These are phyloP conservation scores for Turritopsis rubra DNA, from an alignment of 30 jellyfish, hydroid and myxozoan species.

Conservation along the genomic window DNA sequence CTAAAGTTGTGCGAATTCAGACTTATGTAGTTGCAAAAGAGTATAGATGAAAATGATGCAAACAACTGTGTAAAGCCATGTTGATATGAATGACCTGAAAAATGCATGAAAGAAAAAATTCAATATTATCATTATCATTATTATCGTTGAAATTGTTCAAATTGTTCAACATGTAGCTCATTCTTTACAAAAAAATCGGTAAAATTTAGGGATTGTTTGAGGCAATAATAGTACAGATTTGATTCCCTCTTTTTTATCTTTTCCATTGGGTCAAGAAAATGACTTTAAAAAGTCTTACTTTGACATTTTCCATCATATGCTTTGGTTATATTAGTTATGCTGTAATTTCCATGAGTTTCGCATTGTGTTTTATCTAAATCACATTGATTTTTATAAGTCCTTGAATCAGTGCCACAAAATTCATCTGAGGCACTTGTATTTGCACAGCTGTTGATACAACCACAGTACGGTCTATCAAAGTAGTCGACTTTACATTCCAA, in stretches of 20 bases:
- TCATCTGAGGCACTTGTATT: not conserved
- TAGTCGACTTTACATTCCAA: constrained; percentile 16
- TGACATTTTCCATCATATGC: constrained; percentile 26
- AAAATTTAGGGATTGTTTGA: no score
- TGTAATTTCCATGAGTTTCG: constrained; percentile 11
- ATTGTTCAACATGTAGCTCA: no score
- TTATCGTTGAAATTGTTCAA: no score
- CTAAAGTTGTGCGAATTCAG: not conserved
- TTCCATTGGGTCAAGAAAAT: not conserved
- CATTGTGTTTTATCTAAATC: constrained; percentile 7
- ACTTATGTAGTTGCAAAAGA: constrained; percentile 24
- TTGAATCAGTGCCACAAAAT: constrained; percentile 14
- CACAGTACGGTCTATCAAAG: constrained; percentile 20
- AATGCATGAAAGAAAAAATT: not conserved
- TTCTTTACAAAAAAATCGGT: no score
- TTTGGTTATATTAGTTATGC: not conserved
- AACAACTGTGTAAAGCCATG: constrained; percentile 17
- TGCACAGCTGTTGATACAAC: constrained; percentile 15
- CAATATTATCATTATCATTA: no score
- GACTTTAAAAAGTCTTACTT: constrained; percentile 18
- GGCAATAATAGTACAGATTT: no score
- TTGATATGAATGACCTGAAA: constrained; percentile 15
- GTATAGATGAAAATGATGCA: constrained; percentile 24
- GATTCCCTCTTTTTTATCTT: not conserved
- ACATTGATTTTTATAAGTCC: constrained; percentile 11